These are phyloP conservation scores for Epirrhoe alternata DNA, from an alignment of 2,888 invertebrate species.

Conservation along the genomic window DNA sequence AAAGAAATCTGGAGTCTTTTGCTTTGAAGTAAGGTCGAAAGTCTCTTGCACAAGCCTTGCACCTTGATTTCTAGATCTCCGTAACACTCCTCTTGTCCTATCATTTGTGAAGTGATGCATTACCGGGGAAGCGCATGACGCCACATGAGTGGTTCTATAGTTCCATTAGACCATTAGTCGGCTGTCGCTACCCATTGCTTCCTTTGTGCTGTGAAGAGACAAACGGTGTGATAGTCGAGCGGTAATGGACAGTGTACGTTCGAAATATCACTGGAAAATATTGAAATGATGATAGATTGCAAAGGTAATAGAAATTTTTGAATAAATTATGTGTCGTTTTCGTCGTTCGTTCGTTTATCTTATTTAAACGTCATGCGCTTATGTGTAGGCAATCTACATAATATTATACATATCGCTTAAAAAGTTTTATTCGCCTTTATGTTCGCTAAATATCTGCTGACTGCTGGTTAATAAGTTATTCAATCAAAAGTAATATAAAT, in stretches of 20 bases:
- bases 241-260: conserved; percentile 59
- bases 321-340: neutral
- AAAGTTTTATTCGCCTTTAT: too few species aligned
- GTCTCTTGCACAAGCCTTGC: neutral
- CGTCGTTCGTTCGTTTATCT: too few species aligned
- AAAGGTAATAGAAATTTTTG: neutral
- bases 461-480: too few species aligned
- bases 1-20: neutral
- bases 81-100: conserved; percentile 21
- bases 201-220: conserved; percentile 65
- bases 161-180: conserved; percentile 56
- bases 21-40: neutral
- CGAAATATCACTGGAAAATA: conserved; percentile 41
- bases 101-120: conserved; percentile 44
- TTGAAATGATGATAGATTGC: conserved; percentile 4
- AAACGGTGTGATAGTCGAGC: conserved; percentile 62
- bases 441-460: too few species aligned
- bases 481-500: too few species aligned
- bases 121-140: conserved; percentile 56
- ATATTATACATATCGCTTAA: too few species aligned
- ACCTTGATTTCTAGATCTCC: conserved; percentile 11
- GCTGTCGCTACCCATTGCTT: conserved; percentile 57
- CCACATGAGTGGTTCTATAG: conserved; percentile 51
- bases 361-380: too few species aligned
- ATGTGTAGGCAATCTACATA: too few species aligned